Base-by-base conservation (phyloP, 1,140 invertebrate genomes). In the Drosophila equinoxialis region DNA sequence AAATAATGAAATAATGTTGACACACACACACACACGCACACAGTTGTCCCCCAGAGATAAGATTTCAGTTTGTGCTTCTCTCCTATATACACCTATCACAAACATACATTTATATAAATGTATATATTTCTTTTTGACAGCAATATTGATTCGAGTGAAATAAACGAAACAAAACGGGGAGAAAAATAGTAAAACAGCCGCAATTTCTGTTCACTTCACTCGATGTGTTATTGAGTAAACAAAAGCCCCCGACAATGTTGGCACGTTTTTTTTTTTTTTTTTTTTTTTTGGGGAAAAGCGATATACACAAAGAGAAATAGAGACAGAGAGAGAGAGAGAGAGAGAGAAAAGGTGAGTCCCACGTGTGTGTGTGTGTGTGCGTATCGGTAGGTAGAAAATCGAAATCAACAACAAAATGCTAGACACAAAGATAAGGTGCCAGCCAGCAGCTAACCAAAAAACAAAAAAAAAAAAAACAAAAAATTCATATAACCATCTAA, bases 1-100 rank as follows among this genome's bases (percentile, higher is more conserved):
- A 59, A 59, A 87, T 89, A 87, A 87, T 87, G 83, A 87, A 89
- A 89, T 87, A 83, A 89, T 87, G 83, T 89, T 74, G 70, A 60
- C 65, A 54, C 68, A 85, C 66, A 71, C 76, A 84, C 81, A 77
- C 81, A 74, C 72, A 64, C 17, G 54, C 64, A 64, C 20, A 65
- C 71, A 74, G 64, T 35, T 45, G 67, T 58, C 42, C 65, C 69
- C 71, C 20, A 33, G 13, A 75, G 73, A 75, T 75, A 75, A 75
- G 73, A 75, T 75, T 75, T 45, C 63, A 58, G 55, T 60, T 41
- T 11, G 74, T 69, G 72, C 51, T 58, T 42, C 57, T 63, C 30
- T 30, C 6, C 74, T 59, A 76, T 20, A 51, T 51, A 51, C 45
- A 51, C 45, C 45, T 51, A 51, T 51, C 45, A 51, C 45, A 51